phyloP scores from a whole-genome alignment of 2,888 invertebrate genomes.

The Halocaridina rubra region DNA sequence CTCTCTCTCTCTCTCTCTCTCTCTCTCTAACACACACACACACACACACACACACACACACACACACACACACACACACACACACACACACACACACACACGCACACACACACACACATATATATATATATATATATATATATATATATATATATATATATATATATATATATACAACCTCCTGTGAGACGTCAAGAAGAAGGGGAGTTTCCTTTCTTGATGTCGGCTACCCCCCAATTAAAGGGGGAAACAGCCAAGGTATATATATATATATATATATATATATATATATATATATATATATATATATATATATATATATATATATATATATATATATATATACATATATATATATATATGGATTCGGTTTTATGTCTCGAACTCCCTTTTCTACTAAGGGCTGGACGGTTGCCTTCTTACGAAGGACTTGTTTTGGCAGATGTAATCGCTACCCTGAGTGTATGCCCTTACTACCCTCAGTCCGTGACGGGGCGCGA shows the following conservation, averaged over 20 bases:
- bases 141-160: neutral
- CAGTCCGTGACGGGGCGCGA: no score
- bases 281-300: neutral
- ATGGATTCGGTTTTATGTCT: no score
- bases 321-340: slow-evolving; percentile 4
- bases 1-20: no score
- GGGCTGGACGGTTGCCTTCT: no score
- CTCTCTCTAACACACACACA: no score
- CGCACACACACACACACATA: neutral
- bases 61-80: no score
- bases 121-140: neutral
- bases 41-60: neutral
- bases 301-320: neutral
- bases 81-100: neutral
- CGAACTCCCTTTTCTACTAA: no score
- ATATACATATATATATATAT: neutral
- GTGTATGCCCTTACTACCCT: no score
- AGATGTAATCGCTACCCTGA: no score
- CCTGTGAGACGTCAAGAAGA: neutral
- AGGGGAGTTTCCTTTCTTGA: neutral
- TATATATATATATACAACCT: neutral
- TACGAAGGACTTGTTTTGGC: no score
- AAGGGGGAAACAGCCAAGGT: neutral
- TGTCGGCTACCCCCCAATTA: neutral
- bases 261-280: neutral